Evolutionary conservation across 2,113 vertebrate species (phyloP), one percentile per base, ranked within the genome.

Genomic region (Gasterosteus nipponicus): DNA sequence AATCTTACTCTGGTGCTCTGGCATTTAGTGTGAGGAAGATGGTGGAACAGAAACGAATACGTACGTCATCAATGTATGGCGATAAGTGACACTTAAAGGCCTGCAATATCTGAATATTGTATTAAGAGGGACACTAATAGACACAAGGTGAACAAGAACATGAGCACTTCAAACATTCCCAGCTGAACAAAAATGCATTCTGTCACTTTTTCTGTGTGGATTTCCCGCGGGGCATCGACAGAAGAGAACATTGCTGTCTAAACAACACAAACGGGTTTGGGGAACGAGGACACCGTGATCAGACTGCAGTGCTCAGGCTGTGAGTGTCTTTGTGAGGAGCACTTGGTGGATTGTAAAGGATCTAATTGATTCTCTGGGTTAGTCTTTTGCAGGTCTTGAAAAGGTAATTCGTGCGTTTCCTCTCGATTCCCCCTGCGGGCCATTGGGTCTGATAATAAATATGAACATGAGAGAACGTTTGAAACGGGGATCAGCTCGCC

Each of bases 311-410:
- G 61, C 64, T 72, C 67, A 19, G 16, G 53, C 51, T 9, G 0
- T 19, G 61, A 73, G 38, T 33, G 59, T 53, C 54, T 69, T 69
- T 61, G n/a, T 47, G 16, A 77, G 33, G 26, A 44, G 63, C 33
- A 78, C 44, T 44, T 65, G 59, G 12, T 51, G 26, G 5, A 57
- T 39, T 59, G 42, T 33, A 85, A 56, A 76, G 44, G 35, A 68
- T 61, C 12, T 72, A 64, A 73, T 73, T 69, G 51, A 19, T 44
- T 73, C 63, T 51, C 59, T 26, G 31, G 42, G 60, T 41, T 62
- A 18, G 67, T 47, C 18, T 33, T 33, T 33, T 0, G 16, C 41
- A 47, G 33, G 15, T 29, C 73, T 69, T 41, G 18, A 57, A 57
- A 33, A 33, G n/a, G 29, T 7, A 58, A 62, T 57, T 63, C 35